Percentiles rank a stretch among this genome's conserved stretches.
Evolutionary conservation across 1,140 invertebrate genomes (phyloP).

Genomic region (Nomia melanderi): DNA sequence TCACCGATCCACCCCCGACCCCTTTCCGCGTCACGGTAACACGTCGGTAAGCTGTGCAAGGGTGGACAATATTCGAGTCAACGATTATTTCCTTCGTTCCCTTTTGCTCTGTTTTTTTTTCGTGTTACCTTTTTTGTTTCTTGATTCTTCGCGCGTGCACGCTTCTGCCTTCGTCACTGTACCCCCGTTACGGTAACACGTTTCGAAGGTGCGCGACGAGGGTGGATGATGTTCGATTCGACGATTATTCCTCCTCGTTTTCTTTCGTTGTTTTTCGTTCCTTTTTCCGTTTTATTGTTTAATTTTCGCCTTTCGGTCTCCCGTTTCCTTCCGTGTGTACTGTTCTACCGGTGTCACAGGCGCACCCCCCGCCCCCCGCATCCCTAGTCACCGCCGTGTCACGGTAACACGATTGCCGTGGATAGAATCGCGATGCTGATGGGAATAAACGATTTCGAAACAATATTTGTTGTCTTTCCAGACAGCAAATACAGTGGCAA

Average conservation of each 20-base stretch:
- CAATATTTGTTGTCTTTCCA: conserved; percentile 66
- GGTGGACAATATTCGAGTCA: neutral
- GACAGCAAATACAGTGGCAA: conserved; percentile 57
- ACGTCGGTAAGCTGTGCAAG: neutral
- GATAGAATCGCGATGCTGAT: conserved; percentile 54
- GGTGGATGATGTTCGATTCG: neutral
- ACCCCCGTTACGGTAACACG: no score
- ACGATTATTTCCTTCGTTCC: conserved; percentile 14
- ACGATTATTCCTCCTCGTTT: no score
- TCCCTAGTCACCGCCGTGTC: no score
- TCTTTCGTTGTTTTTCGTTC: no score
- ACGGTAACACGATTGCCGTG: conserved; percentile 37
- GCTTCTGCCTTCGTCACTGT: no score
- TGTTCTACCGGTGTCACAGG: neutral
- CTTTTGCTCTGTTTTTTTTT: neutral
- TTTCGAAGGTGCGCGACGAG: neutral
- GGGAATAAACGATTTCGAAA: conserved; percentile 64
- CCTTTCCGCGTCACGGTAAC: no score
- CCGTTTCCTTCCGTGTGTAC: no score
- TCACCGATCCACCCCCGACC: no score
- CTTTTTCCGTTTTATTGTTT: no score
- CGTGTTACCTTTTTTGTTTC: no score
- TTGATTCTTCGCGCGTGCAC: no score
- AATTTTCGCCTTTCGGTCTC: no score
- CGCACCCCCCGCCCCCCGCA: neutral